These are phyloP conservation scores for Limnephilus lunatus DNA, from an alignment of 2,888 invertebrate genomes.

Conservation along the genomic window DNA sequence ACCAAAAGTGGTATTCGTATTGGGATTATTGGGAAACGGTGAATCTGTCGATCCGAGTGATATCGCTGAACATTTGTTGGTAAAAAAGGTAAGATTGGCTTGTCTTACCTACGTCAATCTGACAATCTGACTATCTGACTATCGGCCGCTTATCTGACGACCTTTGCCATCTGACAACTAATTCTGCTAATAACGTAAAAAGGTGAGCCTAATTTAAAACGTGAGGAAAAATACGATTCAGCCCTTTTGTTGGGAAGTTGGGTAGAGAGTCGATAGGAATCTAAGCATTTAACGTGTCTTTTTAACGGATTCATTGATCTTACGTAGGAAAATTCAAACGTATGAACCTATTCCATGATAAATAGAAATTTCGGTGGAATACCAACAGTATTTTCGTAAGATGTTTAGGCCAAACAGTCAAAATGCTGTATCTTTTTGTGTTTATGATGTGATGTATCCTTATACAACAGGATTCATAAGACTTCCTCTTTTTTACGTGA, in stretches of 20 bases:
- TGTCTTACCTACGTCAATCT: conserved; percentile 42
- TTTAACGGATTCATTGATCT: neutral
- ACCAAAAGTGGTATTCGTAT: neutral
- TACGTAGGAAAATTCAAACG: neutral
- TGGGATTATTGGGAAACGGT: conserved; percentile 25
- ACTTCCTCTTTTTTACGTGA: no score
- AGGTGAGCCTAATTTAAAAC: neutral
- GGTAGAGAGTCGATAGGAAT: neutral
- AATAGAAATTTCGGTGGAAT: neutral
- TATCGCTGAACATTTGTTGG: conserved; percentile 29
- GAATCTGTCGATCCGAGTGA: conserved; percentile 14
- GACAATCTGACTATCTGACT: conserved; percentile 29
- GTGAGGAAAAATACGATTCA: neutral
- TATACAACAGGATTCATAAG: no score
- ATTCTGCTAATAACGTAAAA: neutral
- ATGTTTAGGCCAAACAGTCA: neutral
- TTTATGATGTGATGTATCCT: no score
- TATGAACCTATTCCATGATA: neutral
- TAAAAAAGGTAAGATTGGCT: conserved; percentile 41
- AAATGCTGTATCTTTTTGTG: no score
- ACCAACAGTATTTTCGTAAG: neutral
- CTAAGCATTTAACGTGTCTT: neutral
- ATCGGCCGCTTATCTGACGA: neutral
- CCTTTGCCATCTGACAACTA: neutral
- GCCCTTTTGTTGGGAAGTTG: neutral